Evolutionary conservation across 2,888 invertebrate species (phyloP).

Genomic region (Hemistola chrysoprasaria): DNA sequence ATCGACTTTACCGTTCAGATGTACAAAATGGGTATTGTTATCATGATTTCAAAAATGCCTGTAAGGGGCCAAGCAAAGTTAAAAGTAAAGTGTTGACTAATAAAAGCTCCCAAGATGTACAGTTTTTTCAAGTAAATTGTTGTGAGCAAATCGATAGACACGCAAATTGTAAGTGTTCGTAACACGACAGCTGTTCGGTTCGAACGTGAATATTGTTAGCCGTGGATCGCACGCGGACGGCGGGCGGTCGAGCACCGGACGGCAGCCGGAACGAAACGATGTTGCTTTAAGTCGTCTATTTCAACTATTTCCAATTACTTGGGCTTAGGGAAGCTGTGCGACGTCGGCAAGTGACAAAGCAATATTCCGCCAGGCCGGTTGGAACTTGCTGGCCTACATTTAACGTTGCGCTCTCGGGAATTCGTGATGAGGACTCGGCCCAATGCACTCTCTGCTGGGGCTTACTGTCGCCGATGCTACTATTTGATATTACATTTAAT

Average conservation of each 20-base stretch:
- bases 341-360: constrained; percentile 80
- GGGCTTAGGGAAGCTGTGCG: constrained; percentile 74
- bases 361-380: constrained; percentile 70
- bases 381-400: constrained; percentile 79
- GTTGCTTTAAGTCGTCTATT: constrained; percentile 71
- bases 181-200: constrained; percentile 24
- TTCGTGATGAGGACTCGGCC: constrained; percentile 70
- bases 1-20: no score
- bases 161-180: constrained; percentile 19
- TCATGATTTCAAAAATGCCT: no score
- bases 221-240: constrained; percentile 7
- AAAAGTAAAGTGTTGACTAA: constrained; percentile 8
- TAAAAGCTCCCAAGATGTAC: not conserved
- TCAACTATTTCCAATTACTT: constrained; percentile 82
- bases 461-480: constrained; percentile 66
- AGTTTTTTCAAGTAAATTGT: constrained; percentile 15
- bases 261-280: constrained; percentile 34
- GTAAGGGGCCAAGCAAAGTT: no score
- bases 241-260: constrained; percentile 14
- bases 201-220: constrained; percentile 27
- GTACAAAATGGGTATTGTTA: no score
- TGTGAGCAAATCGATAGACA: constrained; percentile 17
- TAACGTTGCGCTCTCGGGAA: constrained; percentile 73
- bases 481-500: constrained; percentile 37
- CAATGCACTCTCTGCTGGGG: constrained; percentile 63